Percentiles rank a stretch among this genome's conserved stretches.
Conservation (phyloP, 1,140 invertebrate genomes). For the Drosophila tropicalis region DNA sequence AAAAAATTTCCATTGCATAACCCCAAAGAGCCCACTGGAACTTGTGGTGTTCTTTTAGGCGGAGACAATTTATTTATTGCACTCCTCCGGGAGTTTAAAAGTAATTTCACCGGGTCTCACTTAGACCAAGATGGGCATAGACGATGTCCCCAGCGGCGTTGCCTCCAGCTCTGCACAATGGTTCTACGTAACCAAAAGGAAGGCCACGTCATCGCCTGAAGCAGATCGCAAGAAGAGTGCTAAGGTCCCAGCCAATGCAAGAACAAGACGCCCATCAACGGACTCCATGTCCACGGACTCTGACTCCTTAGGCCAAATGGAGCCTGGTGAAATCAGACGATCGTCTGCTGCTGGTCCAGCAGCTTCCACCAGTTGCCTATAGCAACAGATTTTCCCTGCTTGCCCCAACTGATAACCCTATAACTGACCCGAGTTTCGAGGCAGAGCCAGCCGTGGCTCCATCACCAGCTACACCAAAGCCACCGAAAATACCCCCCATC, state of each 20-base stretch:
- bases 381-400: not conserved
- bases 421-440: not conserved
- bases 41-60: no score
- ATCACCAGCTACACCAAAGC: not conserved
- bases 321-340: no score
- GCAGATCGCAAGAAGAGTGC: not conserved
- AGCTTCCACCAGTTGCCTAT: not conserved
- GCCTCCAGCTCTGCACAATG: not conserved
- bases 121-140: not conserved
- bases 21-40: no score
- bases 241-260: not conserved
- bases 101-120: not conserved
- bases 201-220: not conserved
- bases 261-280: not conserved
- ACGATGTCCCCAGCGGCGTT: not conserved
- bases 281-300: no score
- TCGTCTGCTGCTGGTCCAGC: not conserved
- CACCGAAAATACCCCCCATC: not conserved
- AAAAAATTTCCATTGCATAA: no score
- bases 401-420: not conserved
- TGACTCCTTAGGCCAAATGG: no score
- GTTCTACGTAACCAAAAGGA: conserved; percentile 1
- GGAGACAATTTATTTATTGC: no score
- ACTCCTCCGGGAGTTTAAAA: no score
- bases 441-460: not conserved